Percentiles rank a stretch among this genome's conserved stretches.
Evolutionary conservation across 1,140 invertebrate genomes (phyloP).

Genomic region (Eumaeus atala): DNA sequence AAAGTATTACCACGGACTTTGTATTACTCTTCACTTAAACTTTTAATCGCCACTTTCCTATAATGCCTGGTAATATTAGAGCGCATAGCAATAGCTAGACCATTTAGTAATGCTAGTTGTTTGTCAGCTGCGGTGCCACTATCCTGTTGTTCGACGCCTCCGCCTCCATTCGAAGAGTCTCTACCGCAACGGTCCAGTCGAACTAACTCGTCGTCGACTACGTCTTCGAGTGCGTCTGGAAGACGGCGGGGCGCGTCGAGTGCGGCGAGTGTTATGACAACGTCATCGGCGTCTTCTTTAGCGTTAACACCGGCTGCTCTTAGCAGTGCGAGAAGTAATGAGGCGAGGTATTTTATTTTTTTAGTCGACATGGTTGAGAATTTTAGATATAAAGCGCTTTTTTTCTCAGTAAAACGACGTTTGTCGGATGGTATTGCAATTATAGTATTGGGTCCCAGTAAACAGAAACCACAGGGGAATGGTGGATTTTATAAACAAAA

Average conservation of each 20-base stretch:
- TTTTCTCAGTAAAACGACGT: too few species aligned
- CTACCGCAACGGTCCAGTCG: conserved; percentile 74
- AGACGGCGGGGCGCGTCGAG: conserved; percentile 66
- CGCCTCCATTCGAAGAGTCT: conserved; percentile 89
- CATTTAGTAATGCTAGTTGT: conserved; percentile 59
- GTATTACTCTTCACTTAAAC: conserved; percentile 2
- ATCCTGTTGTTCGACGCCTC: conserved; percentile 88
- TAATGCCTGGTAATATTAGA: too few species aligned
- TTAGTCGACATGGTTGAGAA: too few species aligned
- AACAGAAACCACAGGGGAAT: too few species aligned
- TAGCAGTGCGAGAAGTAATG: conserved; percentile 76
- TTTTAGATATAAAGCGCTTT: too few species aligned
- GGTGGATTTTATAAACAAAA: too few species aligned
- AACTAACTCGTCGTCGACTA: conserved; percentile 74
- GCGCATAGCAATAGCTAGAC: conserved; percentile 21
- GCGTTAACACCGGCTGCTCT: conserved; percentile 77
- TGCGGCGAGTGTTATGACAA: conserved; percentile 61
- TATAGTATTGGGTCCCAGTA: too few species aligned
- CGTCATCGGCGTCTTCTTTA: conserved; percentile 77
- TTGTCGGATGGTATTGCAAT: too few species aligned
- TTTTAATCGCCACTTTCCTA: background rate
- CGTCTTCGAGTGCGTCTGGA: conserved; percentile 72
- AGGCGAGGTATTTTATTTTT: conserved; percentile 64
- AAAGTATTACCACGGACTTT: background rate
- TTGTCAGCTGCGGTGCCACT: conserved; percentile 53